A percentile compares a stretch with the other conserved stretches of the same genome.
Evolutionary conservation across 2,113 vertebrate genomes (phyloP).

Genomic region (Hassar affinis): DNA sequence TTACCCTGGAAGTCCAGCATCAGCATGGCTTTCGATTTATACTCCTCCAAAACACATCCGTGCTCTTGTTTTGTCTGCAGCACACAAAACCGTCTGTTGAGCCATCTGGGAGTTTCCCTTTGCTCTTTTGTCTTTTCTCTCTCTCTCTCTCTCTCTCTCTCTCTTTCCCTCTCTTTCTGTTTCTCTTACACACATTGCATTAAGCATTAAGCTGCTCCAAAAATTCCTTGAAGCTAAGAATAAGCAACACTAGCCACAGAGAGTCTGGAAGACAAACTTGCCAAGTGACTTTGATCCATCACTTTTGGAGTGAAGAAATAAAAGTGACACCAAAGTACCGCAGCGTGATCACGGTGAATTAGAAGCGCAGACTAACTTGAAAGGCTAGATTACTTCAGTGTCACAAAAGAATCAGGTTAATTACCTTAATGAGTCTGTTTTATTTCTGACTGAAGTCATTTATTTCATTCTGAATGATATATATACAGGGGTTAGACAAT

Average conservation of each 20-base stretch:
- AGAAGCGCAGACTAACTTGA: slow-evolving; percentile 19
- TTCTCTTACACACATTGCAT: slow-evolving; percentile 30
- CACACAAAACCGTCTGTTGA: slow-evolving; percentile 55
- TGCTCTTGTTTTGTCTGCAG: slow-evolving; percentile 52
- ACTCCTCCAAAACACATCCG: slow-evolving; percentile 51
- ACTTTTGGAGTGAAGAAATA: slow-evolving; percentile 40
- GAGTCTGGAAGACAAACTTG: neutral
- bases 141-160: slow-evolving; percentile 21
- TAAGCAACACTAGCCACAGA: slow-evolving; percentile 29
- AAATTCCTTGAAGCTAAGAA: slow-evolving; percentile 33
- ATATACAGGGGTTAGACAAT: too few relatives aligned
- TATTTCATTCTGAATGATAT: slow-evolving; percentile 11
- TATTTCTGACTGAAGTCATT: neutral
- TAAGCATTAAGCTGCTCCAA: slow-evolving; percentile 34
- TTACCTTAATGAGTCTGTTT: slow-evolving; percentile 13
- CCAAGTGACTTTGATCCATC: slow-evolving; percentile 55
- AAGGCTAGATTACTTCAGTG: slow-evolving; percentile 40
- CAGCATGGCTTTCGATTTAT: slow-evolving; percentile 43
- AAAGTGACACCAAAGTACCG: slow-evolving; percentile 37
- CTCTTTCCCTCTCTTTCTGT: slow-evolving; percentile 8
- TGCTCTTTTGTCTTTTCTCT: slow-evolving; percentile 29
- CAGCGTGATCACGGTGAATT: slow-evolving; percentile 14
- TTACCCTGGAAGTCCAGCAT: slow-evolving; percentile 23
- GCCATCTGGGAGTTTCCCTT: slow-evolving; percentile 57
- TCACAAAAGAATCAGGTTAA: slow-evolving; percentile 43